phyloP scores from a whole-genome alignment of 2,113 vertebrate genomes.

The Poicephalus meyeri region DNA sequence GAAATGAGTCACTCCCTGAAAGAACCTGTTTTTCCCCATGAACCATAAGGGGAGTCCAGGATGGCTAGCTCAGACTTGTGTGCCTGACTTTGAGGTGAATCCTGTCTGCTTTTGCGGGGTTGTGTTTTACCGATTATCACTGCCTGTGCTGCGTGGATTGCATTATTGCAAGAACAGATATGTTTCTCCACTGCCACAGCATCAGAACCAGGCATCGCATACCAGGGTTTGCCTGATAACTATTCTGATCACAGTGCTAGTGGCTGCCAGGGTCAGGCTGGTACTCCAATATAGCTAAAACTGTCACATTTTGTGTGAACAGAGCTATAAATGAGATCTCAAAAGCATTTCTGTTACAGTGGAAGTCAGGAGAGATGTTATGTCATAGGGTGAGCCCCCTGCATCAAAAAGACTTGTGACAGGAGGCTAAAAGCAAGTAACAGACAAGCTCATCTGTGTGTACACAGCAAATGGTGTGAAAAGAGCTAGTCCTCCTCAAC shows the following conservation, averaged over 20 bases:
- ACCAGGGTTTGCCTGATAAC: constrained; percentile 9
- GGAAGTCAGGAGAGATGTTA: neutral
- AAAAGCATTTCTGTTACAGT: neutral
- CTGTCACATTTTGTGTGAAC: constrained; percentile 27
- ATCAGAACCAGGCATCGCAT: neutral
- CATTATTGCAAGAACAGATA: neutral
- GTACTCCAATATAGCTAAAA: constrained; percentile 26
- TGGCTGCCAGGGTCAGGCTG: constrained; percentile 38
- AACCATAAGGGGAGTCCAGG: neutral
- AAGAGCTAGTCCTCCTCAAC: neutral
- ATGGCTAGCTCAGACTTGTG: constrained; percentile 29
- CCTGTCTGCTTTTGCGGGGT: neutral
- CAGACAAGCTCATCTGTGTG: neutral
- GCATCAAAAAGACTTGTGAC: fast-evolving
- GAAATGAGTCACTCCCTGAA: constrained; percentile 39
- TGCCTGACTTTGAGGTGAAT: neutral
- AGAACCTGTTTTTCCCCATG: constrained; percentile 54
- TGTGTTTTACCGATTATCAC: neutral
- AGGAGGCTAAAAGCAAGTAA: neutral
- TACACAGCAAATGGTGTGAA: neutral
- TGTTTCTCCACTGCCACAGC: neutral
- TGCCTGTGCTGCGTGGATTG: fast-evolving
- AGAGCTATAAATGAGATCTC: constrained; percentile 28
- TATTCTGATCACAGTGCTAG: constrained; percentile 47
- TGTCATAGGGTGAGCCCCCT: neutral